Base-by-base conservation (phyloP, 2,797 vertebrate genomes). In the Eurystomus glaucurus region DNA sequence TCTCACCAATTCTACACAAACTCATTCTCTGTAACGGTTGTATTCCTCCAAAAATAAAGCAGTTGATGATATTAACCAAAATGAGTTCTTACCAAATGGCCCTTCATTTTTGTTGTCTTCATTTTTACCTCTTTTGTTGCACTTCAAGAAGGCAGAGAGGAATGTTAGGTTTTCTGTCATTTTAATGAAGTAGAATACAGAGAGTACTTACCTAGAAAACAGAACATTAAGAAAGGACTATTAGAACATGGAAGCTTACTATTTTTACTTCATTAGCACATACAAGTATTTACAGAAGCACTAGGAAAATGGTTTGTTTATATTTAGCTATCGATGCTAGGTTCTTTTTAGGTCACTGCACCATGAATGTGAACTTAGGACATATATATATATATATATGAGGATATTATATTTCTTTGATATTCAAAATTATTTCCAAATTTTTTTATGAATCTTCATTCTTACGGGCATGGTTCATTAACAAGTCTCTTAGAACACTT, bases 191-290 rank as follows among this genome's bases (percentile, higher is more conserved):
- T 94, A 79, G 90, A 96, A 96, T 35, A 95, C 20, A 54, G 37
- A 87, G 90, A 72, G 71, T 98, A 98, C 98, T 98, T 98, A 98
- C 98, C 98, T 98, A 97, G 74, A 97, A 97, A 97, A 96, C 6
- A 97, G 75, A 96, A 97, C 17, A 94, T 26, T 90, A 60, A 85
- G 60, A 96, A 57, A 93, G 6, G 64, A 33, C 46, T 57, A 68
- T 96, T 85, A 94, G 55, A 85, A 68, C 19, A 60, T 5, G 10
- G 39, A 89, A 81, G 14, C 4, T 41, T 66, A 81, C 3, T 19
- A 7, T 52, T 74, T 69, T 61, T 80, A 31, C 17, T 35, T 45
- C 19, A 35, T 43, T 51, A 60, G 20, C 10, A 57, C 29, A 54
- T 11, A 23, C 12, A 69, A 60, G 17, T n/a, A 57, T 41, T 65